Base-by-base conservation (phyloP, 2,888 invertebrate species). In the Gymnoscelis rufifasciata region DNA sequence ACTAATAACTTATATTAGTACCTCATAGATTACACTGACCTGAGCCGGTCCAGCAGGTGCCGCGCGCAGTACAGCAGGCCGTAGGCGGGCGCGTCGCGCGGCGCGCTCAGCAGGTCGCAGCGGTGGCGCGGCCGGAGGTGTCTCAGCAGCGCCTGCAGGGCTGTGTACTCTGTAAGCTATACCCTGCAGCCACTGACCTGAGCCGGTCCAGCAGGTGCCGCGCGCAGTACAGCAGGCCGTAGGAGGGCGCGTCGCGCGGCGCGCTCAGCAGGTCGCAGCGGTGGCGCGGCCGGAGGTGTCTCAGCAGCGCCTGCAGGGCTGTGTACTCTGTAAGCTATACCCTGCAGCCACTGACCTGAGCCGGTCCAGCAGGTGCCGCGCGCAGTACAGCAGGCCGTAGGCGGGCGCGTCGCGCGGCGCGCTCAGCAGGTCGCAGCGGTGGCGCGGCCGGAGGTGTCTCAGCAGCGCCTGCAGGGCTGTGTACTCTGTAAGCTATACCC, bases 141-240 rank as follows among this genome's bases (percentile, higher is more conserved):
- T 1, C 54, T 36, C 0, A 28, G 11, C 13, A 70, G 23, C 7
- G 77, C 35, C 0, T 28, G 11, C 13, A 70, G 23, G 6, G 77
- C 31, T 23, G 36, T 33, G 73, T 64, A 59, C 55, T n/a, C n/a
- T n/a, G n/a, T n/a, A n/a, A n/a, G n/a, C n/a, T n/a, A n/a, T n/a
- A n/a, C n/a, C n/a, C n/a, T n/a, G n/a, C n/a, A n/a, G n/a, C n/a
- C 7, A 52, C 49, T 24, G 15, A 8, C 12, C 27, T 12, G 23
- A 94, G 86, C 57, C 93, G 92, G 58, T 91, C 92, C 46, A 96
- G 70, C 30, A 91, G 76, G 1, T 95, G 28, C 7, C 33, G 38
- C 10, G 38, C 10, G 28, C 44, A 52, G 28, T 41, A 37, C 12
- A 44, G 33, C 31, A 12, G 3, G 11, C 49, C 41, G 40, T 43